A percentile compares a stretch with the other conserved stretches of the same genome.
Conservation (phyloP, 2,888 invertebrate genomes). For the Standfussiana lucernea region DNA sequence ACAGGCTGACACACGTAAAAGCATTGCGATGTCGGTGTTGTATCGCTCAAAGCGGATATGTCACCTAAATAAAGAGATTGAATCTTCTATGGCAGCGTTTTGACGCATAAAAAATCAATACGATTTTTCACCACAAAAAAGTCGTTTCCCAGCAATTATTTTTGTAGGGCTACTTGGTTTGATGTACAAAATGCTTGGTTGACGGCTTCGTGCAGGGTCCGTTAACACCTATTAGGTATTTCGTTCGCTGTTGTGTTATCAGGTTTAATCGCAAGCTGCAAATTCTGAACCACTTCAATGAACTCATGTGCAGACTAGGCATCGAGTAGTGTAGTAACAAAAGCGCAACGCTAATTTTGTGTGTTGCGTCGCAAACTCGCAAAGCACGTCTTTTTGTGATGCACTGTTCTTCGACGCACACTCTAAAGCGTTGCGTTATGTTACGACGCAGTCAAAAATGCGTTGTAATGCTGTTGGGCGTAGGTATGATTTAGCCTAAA, state of each 20-base stretch:
- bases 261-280: too few species aligned
- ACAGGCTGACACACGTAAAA: not conserved
- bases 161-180: too few species aligned
- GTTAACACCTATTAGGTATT: too few species aligned
- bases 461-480: not conserved
- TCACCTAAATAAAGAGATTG: not conserved
- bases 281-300: too few species aligned
- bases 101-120: too few species aligned
- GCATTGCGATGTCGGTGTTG: not conserved
- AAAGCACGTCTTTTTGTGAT: not conserved
- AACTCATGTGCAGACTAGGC: not conserved
- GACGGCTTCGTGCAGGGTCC: too few species aligned
- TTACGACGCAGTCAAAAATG: constrained; percentile 7
- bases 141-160: too few species aligned
- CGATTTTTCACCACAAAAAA: too few species aligned
- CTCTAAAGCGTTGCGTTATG: not conserved
- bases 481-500: constrained; percentile 37
- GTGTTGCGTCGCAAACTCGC: too few species aligned
- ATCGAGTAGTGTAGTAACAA: not conserved
- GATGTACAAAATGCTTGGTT: too few species aligned
- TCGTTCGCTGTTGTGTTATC: too few species aligned
- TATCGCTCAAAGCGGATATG: too few species aligned
- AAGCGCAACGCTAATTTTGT: not conserved
- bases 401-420: not conserved
- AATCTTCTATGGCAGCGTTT: not conserved